Base-by-base conservation (phyloP, 2,797 vertebrate genomes). In the Taenioides sp. region DNA sequence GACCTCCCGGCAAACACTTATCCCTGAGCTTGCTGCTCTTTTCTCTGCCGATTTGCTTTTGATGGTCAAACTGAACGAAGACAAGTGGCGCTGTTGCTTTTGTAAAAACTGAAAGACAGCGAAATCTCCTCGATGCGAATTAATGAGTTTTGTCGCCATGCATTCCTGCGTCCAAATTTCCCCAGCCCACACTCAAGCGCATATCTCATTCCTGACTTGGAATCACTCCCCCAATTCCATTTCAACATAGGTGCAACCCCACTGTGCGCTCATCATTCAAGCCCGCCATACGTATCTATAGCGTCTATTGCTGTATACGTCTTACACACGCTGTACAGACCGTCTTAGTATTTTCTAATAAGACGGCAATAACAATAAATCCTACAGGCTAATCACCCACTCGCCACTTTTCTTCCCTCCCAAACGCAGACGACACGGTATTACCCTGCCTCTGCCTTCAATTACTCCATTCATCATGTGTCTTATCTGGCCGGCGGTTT, bases 361-460 rank as follows among this genome's bases (percentile, higher is more conserved):
- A 92, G 88, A 88, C 77, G 40, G 75, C 84, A 84, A 91, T 93
- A 90, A 91, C 88, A 88, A 91, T 93, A 93, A 93, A 93, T 93
- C 89, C 87, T 80, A 77, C 79, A 80, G 82, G 90, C 86, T 91
- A 91, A 94, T 93, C 91, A 91, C 82, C 82, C 77, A 27, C 77
- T 81, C 75, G 37, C 79, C 78, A 73, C 79, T 82, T 71, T 67
- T 80, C 80, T 64, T 64, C 27, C 31, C 55, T 67, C 65, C 34
- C 69, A 77, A 89, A 88, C 87, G 77, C 79, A 69, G 73, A 89
- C 84, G 74, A 75, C 81, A 86, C 80, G 68, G 86, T 88, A 88
- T 92, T 89, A 90, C 86, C 80, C 81, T 65, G 86, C 85, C 66
- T 77, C 88, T 74, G 83, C 83, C 84, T 89, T 83, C 90, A 87